These are phyloP conservation scores for Heliconius hortense DNA, from an alignment of 2,888 invertebrate species.

Conservation along the genomic window DNA sequence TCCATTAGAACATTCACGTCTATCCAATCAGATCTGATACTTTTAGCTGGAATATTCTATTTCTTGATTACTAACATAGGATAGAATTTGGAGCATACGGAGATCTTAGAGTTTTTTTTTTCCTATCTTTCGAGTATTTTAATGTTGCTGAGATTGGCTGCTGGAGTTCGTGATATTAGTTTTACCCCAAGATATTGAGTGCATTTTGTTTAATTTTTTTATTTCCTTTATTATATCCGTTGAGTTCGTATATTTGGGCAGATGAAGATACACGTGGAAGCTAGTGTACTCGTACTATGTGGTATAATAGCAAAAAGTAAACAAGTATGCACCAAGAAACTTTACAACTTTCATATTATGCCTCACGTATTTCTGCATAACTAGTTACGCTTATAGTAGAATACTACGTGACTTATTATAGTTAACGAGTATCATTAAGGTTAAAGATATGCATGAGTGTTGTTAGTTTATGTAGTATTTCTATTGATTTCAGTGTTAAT, in stretches of 20 bases:
- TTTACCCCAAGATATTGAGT: too few species aligned
- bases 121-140: too few species aligned
- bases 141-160: too few species aligned
- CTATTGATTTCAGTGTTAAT: background rate
- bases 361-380: slow-evolving; percentile 5
- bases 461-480: background rate
- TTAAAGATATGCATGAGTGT: background rate
- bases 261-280: background rate
- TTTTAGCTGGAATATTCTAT: too few species aligned
- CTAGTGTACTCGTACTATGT: background rate
- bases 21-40: too few species aligned
- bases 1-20: too few species aligned
- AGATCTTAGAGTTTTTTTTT: too few species aligned
- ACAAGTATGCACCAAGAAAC: background rate
- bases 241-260: too few species aligned
- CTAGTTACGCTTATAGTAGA: background rate
- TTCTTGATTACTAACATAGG: background rate
- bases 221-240: too few species aligned
- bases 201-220: too few species aligned
- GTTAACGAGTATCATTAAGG: background rate
- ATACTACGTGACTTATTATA: slow-evolving; percentile 4
- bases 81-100: too few species aligned
- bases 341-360: slow-evolving; percentile 13
- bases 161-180: too few species aligned
- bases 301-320: slow-evolving; percentile 7